These are phyloP conservation scores for Pseudochromis fuscus DNA, from an alignment of 2,797 vertebrate species.

Conservation along the genomic window DNA sequence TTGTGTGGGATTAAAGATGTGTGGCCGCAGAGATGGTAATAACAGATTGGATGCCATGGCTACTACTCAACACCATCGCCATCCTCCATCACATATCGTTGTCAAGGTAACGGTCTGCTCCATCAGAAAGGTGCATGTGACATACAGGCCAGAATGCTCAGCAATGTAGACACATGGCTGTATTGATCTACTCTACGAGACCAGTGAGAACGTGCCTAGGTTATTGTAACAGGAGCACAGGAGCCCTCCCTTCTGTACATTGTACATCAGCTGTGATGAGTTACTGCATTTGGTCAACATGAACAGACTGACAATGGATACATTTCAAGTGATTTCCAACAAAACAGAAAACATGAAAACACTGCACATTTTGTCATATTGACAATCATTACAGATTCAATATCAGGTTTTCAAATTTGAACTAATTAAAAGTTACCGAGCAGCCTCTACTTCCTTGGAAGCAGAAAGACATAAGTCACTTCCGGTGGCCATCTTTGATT, in stretches of 20 bases:
- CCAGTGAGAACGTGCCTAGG: neutral
- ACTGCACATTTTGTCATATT: too few relatives aligned
- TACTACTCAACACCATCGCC: conserved; percentile 48
- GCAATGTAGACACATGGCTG: conserved; percentile 2
- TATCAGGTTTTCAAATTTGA: too few relatives aligned
- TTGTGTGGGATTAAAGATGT: conserved; percentile 41
- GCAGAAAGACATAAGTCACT: too few relatives aligned
- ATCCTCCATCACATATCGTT: conserved; percentile 56
- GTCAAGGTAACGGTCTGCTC: conserved; percentile 68
- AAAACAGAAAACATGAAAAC: too few relatives aligned
- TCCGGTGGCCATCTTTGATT: neutral
- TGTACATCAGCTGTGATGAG: neutral
- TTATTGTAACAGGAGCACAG: neutral
- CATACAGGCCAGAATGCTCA: conserved; percentile 39
- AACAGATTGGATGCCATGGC: conserved; percentile 68
- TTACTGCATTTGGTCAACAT: conserved; percentile 6
- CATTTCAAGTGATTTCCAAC: too few relatives aligned
- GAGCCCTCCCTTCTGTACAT: neutral
- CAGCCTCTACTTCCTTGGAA: too few relatives aligned
- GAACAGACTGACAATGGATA: too few relatives aligned
- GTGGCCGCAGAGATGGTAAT: conserved; percentile 34
- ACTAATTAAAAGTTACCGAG: too few relatives aligned
- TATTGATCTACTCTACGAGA: conserved; percentile 16
- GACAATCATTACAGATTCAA: too few relatives aligned
- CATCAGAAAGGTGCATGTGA: conserved; percentile 40